These are phyloP conservation scores for Oreortyx pictus DNA, from an alignment of 2,797 vertebrate species.

Conservation along the genomic window DNA sequence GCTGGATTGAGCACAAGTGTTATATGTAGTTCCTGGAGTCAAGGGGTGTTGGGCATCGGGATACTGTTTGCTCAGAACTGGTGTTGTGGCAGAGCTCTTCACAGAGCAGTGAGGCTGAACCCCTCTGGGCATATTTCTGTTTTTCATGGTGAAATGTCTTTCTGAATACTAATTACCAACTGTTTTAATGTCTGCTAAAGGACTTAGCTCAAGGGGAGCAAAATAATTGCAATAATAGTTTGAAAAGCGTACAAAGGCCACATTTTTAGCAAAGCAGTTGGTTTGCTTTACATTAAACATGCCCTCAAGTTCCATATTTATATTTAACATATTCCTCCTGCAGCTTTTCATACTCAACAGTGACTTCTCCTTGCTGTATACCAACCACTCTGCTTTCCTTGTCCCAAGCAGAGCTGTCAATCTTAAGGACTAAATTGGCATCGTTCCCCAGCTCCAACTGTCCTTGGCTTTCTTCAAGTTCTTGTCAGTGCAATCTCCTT, in stretches of 20 bases:
- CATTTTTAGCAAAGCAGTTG: slow-evolving; percentile 32
- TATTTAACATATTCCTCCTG: slow-evolving; percentile 47
- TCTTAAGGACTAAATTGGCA: slow-evolving; percentile 44
- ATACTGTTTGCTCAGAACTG: background rate
- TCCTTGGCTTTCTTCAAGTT: slow-evolving; percentile 2
- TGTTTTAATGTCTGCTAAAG: slow-evolving; percentile 8
- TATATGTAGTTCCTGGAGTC: fast-evolving
- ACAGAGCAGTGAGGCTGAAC: background rate
- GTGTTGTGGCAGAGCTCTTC: background rate
- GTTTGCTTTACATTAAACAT: slow-evolving; percentile 28
- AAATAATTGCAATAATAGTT: background rate
- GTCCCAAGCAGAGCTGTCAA: slow-evolving; percentile 18
- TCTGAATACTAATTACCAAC: slow-evolving; percentile 17
- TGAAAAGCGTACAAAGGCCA: slow-evolving; percentile 22
- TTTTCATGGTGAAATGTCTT: background rate
- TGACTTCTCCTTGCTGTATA: slow-evolving; percentile 17
- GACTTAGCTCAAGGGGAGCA: background rate
- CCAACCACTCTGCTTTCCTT: background rate
- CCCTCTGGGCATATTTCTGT: background rate
- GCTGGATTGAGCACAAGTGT: fast-evolving
- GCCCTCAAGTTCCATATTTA: slow-evolving; percentile 45
- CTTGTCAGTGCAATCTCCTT: background rate
- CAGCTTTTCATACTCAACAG: slow-evolving; percentile 7
- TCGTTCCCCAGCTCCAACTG: background rate
- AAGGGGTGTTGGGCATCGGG: fast-evolving